A percentile compares a stretch with the other conserved stretches of the same genome.
These are phyloP conservation scores for Solea senegalensis DNA, from an alignment of 2,113 vertebrate species.

Conservation along the genomic window DNA sequence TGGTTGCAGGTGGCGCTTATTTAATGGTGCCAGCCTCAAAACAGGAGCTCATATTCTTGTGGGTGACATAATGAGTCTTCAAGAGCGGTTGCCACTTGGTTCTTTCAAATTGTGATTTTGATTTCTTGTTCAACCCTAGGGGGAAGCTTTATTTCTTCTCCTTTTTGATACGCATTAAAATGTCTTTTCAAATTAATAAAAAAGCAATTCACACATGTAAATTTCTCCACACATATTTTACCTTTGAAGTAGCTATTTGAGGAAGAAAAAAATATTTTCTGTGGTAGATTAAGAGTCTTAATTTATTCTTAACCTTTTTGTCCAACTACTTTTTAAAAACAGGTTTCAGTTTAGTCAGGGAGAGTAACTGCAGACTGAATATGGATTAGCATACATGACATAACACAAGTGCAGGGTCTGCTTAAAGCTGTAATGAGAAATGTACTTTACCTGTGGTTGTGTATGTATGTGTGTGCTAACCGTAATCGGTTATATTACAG, in stretches of 20 bases:
- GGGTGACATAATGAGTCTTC: no score
- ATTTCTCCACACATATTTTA: background rate
- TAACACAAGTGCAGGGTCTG: slow-evolving; percentile 47
- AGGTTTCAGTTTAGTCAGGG: slow-evolving; percentile 40
- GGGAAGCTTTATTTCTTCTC: no score
- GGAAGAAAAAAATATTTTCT: slow-evolving; percentile 1
- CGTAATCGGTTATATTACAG: no score
- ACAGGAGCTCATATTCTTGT: no score
- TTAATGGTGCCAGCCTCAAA: no score
- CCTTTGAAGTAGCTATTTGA: slow-evolving; percentile 1
- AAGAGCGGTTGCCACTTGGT: no score
- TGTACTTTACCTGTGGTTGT: slow-evolving; percentile 43
- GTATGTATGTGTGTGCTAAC: no score
- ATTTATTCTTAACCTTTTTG: slow-evolving; percentile 22
- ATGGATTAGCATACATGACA: slow-evolving; percentile 62
- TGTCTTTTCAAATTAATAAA: background rate
- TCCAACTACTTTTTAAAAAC: slow-evolving; percentile 32
- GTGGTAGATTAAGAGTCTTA: slow-evolving; percentile 12
- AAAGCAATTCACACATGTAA: background rate
- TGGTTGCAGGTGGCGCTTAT: no score
- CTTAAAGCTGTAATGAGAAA: slow-evolving; percentile 51
- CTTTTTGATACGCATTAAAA: no score
- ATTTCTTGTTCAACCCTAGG: no score
- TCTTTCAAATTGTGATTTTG: no score
- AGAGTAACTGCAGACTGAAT: slow-evolving; percentile 41